Evolutionary conservation across 2,888 invertebrate species (phyloP), one percentile per base, ranked within the genome.

Genomic region (Tanytarsus gracilentus): DNA sequence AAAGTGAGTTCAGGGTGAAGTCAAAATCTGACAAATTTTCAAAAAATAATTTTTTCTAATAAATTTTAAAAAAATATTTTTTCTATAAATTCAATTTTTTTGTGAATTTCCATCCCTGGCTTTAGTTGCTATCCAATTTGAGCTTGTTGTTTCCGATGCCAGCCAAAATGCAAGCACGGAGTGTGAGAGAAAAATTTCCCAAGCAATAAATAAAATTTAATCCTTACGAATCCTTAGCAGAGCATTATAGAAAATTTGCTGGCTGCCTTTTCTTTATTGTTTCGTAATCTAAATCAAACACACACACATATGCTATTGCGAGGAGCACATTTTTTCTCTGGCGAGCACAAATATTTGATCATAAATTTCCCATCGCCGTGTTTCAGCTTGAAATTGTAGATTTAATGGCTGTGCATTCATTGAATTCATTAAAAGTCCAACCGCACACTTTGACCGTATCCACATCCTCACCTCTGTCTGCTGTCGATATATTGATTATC

Each of bases 201-300:
- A 21, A 29, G 58, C 58, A 58, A 58, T 58, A 58, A 58, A 58
- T 58, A 58, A 58, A 58, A 39, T 58, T 58, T 29, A 58, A 58
- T 58, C 58, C 48, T n/a, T 16, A 6, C 21, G 49, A 30, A 48
- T 48, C 44, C 29, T 48, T 48, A 27, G 36, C 21, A 7, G 4
- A 21, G n/a, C n/a, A 18, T 44, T 44, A 18, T 11, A 40, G 18
- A 40, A 30, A n/a, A 58, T n/a, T n/a, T n/a, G n/a, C n/a, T n/a
- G n/a, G n/a, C n/a, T n/a, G 25, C 25, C 39, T 56, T 33, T 53
- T 58, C 48, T 58, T 58, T 58, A 58, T 58, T 58, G 58, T 48
- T 40, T 58, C 27, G 48, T 58, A 58, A 58, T 44, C 58, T 48
- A 29, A 29, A 23, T 14, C 9, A 29, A 29, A 29, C 29, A 29